Conservation (phyloP, 2,888 invertebrate genomes). For the Cetonia aurata region DNA sequence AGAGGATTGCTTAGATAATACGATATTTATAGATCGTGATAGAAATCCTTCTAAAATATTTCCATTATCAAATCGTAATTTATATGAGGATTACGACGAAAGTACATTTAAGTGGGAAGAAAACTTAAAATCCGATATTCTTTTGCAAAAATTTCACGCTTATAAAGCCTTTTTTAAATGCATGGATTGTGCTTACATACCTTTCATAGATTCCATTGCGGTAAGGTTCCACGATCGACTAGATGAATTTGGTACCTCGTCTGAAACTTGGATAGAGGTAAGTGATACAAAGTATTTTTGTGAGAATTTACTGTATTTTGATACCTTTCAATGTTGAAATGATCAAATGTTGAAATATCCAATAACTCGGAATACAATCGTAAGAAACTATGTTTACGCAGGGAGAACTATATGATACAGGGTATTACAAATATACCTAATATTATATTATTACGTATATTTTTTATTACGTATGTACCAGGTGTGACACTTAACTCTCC, state of each 20-base stretch:
- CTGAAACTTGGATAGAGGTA: slow-evolving; percentile 33
- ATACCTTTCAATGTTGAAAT: too few relatives aligned
- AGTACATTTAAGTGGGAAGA: slow-evolving; percentile 41
- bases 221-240: slow-evolving; percentile 40
- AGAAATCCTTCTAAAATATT: neutral
- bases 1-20: neutral
- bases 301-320: neutral
- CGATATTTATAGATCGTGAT: slow-evolving; percentile 14
- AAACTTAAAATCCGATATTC: slow-evolving; percentile 22
- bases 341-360: too few relatives aligned
- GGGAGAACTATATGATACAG: too few relatives aligned
- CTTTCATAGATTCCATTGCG: slow-evolving; percentile 37
- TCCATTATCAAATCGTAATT: slow-evolving; percentile 4
- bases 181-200: slow-evolving; percentile 39
- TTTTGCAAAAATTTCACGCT: slow-evolving; percentile 36
- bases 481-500: too few relatives aligned
- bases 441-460: too few relatives aligned
- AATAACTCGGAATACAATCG: too few relatives aligned
- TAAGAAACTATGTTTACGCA: too few relatives aligned
- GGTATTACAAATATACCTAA: too few relatives aligned
- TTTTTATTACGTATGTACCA: too few relatives aligned
- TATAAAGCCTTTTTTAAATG: slow-evolving; percentile 24
- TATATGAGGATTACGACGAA: slow-evolving; percentile 24
- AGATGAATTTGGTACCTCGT: slow-evolving; percentile 40
- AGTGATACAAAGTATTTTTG: too few relatives aligned